These are phyloP conservation scores for Sebastes taczanowskii DNA, from an alignment of 2,797 vertebrate species.

Conservation along the genomic window DNA sequence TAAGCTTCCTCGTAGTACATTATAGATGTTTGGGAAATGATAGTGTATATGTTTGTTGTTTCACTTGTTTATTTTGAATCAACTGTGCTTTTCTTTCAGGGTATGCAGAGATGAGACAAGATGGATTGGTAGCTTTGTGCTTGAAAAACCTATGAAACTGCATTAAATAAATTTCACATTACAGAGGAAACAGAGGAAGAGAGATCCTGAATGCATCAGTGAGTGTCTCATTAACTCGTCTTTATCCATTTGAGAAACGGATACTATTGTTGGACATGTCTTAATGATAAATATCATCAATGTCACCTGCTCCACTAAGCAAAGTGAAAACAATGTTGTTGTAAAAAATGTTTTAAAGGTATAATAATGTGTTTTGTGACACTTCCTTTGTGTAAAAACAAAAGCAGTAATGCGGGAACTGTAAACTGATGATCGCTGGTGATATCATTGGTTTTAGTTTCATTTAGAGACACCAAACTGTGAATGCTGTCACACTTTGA, in stretches of 20 bases:
- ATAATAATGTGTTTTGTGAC: neutral
- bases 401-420: neutral
- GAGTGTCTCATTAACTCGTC: constrained; percentile 72
- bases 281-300: neutral
- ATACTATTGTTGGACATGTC: neutral
- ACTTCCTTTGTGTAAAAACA: constrained; percentile 6
- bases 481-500: constrained; percentile 24
- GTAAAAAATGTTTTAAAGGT: neutral
- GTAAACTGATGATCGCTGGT: neutral
- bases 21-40: neutral
- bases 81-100: constrained; percentile 55
- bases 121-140: constrained; percentile 82
- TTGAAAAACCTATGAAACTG: constrained; percentile 93
- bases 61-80: constrained; percentile 14
- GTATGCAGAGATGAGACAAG: constrained; percentile 48
- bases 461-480: constrained; percentile 3
- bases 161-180: constrained; percentile 74
- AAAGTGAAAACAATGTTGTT: neutral
- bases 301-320: constrained; percentile 14
- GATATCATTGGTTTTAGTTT: neutral
- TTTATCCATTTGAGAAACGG: constrained; percentile 2
- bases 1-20: neutral
- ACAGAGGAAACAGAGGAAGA: constrained; percentile 50
- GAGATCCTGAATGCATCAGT: constrained; percentile 89
- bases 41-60: neutral